Conservation (phyloP, 2,888 invertebrate genomes). For the Agrotis ipsilon region DNA sequence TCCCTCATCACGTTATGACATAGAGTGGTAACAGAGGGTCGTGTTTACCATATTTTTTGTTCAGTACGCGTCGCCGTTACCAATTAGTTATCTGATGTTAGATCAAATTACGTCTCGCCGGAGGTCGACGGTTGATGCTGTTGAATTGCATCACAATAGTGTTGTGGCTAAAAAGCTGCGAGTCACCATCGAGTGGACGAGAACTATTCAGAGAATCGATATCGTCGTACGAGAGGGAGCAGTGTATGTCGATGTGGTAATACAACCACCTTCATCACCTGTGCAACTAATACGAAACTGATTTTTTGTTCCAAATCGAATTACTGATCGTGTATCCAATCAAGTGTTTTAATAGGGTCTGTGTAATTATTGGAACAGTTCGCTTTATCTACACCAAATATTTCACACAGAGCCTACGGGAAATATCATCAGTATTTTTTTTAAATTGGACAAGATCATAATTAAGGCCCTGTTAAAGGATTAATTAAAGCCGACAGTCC, state of each 20-base stretch:
- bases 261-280: conserved; percentile 48
- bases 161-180: conserved; percentile 72
- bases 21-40: conserved; percentile 62
- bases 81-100: conserved; percentile 83
- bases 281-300: conserved; percentile 50
- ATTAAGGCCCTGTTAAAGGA: conserved; percentile 41
- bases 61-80: conserved; percentile 78
- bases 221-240: conserved; percentile 60
- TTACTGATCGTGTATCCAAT: conserved; percentile 49
- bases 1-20: conserved; percentile 68
- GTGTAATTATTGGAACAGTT: conserved; percentile 26
- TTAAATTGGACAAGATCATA: conserved; percentile 23
- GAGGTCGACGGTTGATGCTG: conserved; percentile 64
- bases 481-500: conserved; percentile 38
- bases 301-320: conserved; percentile 53
- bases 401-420: conserved; percentile 5
- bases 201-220: conserved; percentile 69
- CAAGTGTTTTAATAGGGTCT: conserved; percentile 44
- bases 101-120: conserved; percentile 80
- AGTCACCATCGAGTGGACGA: conserved; percentile 72
- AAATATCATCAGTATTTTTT: conserved; percentile 16
- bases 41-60: conserved; percentile 76
- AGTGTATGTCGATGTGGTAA: conserved; percentile 46
- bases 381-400: conserved; percentile 35
- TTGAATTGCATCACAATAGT: conserved; percentile 80